Base-by-base conservation (phyloP, 1,140 invertebrate species). In the Eufriesea mexicana region DNA sequence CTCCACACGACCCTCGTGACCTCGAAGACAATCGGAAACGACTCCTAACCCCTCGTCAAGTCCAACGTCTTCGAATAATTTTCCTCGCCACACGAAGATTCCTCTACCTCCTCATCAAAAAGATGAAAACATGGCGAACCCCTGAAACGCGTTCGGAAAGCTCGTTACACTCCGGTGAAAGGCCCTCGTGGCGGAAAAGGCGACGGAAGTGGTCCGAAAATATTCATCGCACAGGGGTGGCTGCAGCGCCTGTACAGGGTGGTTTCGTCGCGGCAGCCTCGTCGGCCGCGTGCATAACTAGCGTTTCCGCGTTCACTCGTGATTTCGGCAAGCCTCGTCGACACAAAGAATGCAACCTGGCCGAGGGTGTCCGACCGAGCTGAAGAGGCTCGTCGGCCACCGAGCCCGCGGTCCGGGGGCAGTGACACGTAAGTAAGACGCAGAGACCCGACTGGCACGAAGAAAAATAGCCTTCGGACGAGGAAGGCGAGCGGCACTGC, bases 391-490 rank as follows among this genome's bases (percentile, higher is more conserved):
- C 72, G 77, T 77, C 64, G 70, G 49, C 47, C 49, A 45, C 18
- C 47, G 12, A 23, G 59, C 62, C 59, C 45, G 51, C n/a, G 28
- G 57, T 62, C 49, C 54, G 64, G 64, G 88, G 79, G 83, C 85
- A 89, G 79, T 89, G 88, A 89, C 89, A 89, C 86, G 85, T 84
- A 84, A 83, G 79, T 66, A 81, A 89, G 89, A 89, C 85, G 80
- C 80, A 79, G 82, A 87, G 57, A 35, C 62, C 64, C 42, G 42
- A 20, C 42, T 72, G 64, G 62, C 45, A 80, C 67, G 82, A 88
- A 83, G 83, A 84, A 81, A 88, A 89, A 88, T 86, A 87, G 78
- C 83, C 51, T 16, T 9, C 35, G 62, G 70, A 45, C 28, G 57
- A 35, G 49, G 28, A 51, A 10, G 14, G 35, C 23, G 51, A 47